Percentiles rank a stretch among this genome's conserved stretches.
Evolutionary conservation across 2,888 invertebrate species (phyloP).

Genomic region (Drosophila affinis): DNA sequence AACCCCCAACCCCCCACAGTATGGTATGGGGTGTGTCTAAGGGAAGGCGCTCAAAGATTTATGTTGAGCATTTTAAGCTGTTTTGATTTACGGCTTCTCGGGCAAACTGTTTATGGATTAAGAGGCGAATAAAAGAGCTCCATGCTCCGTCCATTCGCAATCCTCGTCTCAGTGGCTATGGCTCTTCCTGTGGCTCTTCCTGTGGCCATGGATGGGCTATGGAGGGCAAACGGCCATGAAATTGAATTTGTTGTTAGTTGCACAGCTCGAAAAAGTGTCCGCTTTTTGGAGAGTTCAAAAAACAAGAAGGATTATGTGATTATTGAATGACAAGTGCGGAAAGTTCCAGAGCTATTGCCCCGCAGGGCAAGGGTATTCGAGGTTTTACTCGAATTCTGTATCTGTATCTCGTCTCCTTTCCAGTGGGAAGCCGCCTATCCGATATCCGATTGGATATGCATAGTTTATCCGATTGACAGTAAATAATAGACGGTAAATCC

Average conservation of each 20-base stretch:
- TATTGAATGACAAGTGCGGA: neutral
- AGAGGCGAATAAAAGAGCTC: constrained; percentile 20
- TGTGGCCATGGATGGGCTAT: no score
- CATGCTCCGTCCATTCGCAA: constrained; percentile 1
- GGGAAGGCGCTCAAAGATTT: constrained; percentile 26
- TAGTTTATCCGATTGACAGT: no score
- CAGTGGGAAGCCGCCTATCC: neutral
- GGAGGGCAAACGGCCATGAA: constrained; percentile 48
- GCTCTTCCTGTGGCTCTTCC: neutral
- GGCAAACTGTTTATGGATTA: constrained; percentile 47
- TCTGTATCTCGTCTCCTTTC: no score
- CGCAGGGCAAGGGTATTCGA: no score
- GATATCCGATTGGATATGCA: neutral
- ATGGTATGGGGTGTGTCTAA: neutral
- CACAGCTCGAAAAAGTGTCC: constrained; percentile 8
- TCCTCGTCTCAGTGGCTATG: neutral
- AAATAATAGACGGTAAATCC: neutral
- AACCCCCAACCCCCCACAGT: neutral
- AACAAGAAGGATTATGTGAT: neutral
- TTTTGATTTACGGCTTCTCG: constrained; percentile 64
- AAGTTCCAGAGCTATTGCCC: neutral
- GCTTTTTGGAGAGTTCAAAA: neutral
- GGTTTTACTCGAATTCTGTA: no score
- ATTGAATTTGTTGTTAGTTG: constrained; percentile 51
- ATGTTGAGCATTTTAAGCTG: constrained; percentile 55